phyloP scores from a whole-genome alignment of 2,797 vertebrate species.

The Bryconaethiops microstoma region DNA sequence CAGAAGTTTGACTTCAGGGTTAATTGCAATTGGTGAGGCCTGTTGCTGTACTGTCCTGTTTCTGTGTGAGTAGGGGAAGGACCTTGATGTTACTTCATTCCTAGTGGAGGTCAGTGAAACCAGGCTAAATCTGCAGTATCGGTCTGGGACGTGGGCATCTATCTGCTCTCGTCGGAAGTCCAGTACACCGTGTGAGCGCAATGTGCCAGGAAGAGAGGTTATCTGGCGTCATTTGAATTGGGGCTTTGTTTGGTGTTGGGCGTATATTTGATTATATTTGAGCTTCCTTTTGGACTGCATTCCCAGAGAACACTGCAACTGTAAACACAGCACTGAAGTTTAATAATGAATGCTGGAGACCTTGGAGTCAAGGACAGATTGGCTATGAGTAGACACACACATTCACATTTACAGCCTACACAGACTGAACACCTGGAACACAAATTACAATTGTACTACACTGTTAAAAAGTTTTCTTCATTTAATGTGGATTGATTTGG shows the following conservation, averaged over 20 bases:
- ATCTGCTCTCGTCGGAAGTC: slow-evolving; percentile 14
- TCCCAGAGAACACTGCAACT: not conserved
- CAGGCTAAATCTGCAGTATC: not conserved
- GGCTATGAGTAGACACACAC: slow-evolving; percentile 6
- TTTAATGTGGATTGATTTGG: too few species aligned
- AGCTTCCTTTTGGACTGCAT: slow-evolving; percentile 29
- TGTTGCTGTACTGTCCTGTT: slow-evolving; percentile 4
- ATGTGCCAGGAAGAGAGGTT: slow-evolving; percentile 37
- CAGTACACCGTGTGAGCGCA: slow-evolving; percentile 35
- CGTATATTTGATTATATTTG: slow-evolving; percentile 42
- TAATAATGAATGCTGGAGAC: slow-evolving; percentile 2
- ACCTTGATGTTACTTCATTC: slow-evolving; percentile 17
- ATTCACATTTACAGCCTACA: not conserved
- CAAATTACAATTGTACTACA: slow-evolving; percentile 5
- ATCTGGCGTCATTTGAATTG: slow-evolving; percentile 37
- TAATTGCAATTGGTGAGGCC: slow-evolving; percentile 44
- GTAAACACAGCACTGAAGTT: not conserved
- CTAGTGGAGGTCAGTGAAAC: slow-evolving; percentile 29
- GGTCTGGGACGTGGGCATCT: slow-evolving; percentile 3
- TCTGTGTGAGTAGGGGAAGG: slow-evolving; percentile 9
- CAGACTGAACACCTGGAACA: not conserved
- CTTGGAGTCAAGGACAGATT: slow-evolving; percentile 29
- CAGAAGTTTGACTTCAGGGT: slow-evolving; percentile 33
- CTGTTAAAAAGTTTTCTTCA: not conserved
- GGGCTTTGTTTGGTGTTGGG: slow-evolving; percentile 32